Evolutionary conservation across 2,113 vertebrate species (phyloP).

Genomic region (Chrysochloris asiatica): DNA sequence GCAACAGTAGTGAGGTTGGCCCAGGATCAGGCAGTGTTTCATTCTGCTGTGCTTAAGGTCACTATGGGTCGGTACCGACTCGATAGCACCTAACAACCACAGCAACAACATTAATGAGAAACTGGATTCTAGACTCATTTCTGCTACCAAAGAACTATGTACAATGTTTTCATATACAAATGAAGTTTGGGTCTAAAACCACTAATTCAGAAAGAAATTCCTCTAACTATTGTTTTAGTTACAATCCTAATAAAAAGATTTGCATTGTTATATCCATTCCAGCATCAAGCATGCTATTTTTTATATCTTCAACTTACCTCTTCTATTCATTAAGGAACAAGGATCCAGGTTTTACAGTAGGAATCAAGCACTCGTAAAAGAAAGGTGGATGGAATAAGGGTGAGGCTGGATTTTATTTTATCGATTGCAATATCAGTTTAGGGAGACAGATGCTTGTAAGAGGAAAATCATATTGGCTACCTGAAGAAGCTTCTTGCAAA

Average conservation of each 20-base stretch:
- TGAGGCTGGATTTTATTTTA: constrained; percentile 3
- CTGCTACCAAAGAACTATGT: neutral
- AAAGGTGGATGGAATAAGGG: neutral
- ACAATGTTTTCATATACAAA: neutral
- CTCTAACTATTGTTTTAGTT: neutral
- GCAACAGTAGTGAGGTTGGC: too few species aligned
- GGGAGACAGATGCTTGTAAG: neutral
- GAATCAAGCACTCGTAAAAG: neutral
- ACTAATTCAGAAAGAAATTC: neutral
- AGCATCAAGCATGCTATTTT: neutral
- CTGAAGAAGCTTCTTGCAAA: neutral
- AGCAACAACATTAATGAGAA: too few species aligned
- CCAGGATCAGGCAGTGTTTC: too few species aligned
- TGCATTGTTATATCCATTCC: neutral
- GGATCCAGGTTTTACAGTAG: neutral
- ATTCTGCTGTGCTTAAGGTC: too few species aligned
- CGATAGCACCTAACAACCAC: too few species aligned
- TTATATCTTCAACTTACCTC: neutral
- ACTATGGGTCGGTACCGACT: too few species aligned
- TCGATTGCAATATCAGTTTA: neutral
- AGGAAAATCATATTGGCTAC: neutral
- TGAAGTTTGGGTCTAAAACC: neutral
- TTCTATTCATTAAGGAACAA: neutral
- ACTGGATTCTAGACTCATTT: neutral
- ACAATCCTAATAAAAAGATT: neutral